Evolutionary conservation across 2,113 vertebrate genomes (phyloP), one percentile per base, ranked within the genome.

Genomic region (Eublepharis macularius): DNA sequence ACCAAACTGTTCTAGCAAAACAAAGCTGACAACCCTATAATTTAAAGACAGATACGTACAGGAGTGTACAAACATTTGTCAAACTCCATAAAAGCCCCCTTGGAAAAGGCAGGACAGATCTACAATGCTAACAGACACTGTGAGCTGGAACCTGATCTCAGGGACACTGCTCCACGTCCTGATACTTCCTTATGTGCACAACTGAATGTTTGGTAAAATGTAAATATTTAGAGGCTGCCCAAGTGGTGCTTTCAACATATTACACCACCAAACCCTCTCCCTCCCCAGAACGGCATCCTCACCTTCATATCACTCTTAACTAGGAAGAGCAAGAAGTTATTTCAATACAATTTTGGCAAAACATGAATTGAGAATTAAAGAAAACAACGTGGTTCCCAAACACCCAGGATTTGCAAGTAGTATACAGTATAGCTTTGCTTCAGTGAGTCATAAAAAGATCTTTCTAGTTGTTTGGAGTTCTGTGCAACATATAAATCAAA

Each of bases 371-470:
- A 39, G 77, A 4, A 83, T 17, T 57, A 17, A 78, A 78, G 19
- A 89, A 76, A 92, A 80, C 86, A 79, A 83, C 90, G 65, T 3
- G 1, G 8, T 80, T 88, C 82, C 10, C 9, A 90, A 93, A 80
- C 65, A 80, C 87, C 76, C 87, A 0, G 63, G 57, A 89, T 89
- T 88, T 83, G 83, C 76, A 77, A 66, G 26, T 5, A 1, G 68
- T 8, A 43, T 86, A 0, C 6, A 74, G 65, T 92, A 34, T 63
- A 69, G 45, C 19, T 36, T 86, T n/a, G 47, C 43, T 45, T 90
- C 11, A 47, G 68, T 81, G 93, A 91, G 29, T 89, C 89, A 90
- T 0, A 0, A 85, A 75, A 78, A 19, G 51, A 24, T 9, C 10
- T 70, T n/a, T 11, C 2, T 17, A 14, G 76, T 0, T 0, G 0